Base-by-base conservation (phyloP, 2,797 vertebrate genomes). In the Argentina silus region DNA sequence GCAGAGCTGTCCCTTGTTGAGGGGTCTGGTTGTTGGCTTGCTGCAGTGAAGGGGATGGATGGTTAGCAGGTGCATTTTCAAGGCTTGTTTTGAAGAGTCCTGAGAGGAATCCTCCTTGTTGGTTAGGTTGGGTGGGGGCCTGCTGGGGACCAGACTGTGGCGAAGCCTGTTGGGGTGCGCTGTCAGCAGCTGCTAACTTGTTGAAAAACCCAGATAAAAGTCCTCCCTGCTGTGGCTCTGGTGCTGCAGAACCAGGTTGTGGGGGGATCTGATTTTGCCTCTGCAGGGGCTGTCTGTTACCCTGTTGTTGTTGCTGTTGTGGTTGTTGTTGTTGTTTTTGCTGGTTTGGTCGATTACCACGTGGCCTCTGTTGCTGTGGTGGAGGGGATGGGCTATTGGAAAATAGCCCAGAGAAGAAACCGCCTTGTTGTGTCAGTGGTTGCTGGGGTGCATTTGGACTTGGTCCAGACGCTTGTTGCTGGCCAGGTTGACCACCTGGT, bases 181-280 rank as follows among this genome's bases (percentile, higher is more conserved):
- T 92, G 69, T 96, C 95, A 87, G 80, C 78, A 63, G 93, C 85
- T 81, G 95, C 81, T 85, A 95, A 89, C 21, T 91, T 93, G 84
- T 78, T 94, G 71, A 97, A 93, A 64, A 97, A 79, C 3, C 93
- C 95, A 17, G 96, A 96, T 76, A 97, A 80, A 56, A 98, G 84
- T 47, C 94, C 90, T 44, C 88, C 85, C 65, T 91, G 92, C 69
- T 92, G 88, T 19, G 87, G 75, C 56, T 94, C 93, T 76, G 88
- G 59, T 51, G 76, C 82, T 81, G 90, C 57, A 11, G 85, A 53
- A 70, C 77, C 51, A 70, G 88, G 55, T 67, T 91, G 90, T 17
- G 86, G 48, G 14, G 86, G 84, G 69, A 92, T 87, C 67, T 93
- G 92, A 75, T 87, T 93, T 86, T 94, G 94, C 62, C 91, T 90